These are phyloP conservation scores for Scyliorhinus canicula DNA, from an alignment of 2,797 vertebrate genomes.

Conservation along the genomic window DNA sequence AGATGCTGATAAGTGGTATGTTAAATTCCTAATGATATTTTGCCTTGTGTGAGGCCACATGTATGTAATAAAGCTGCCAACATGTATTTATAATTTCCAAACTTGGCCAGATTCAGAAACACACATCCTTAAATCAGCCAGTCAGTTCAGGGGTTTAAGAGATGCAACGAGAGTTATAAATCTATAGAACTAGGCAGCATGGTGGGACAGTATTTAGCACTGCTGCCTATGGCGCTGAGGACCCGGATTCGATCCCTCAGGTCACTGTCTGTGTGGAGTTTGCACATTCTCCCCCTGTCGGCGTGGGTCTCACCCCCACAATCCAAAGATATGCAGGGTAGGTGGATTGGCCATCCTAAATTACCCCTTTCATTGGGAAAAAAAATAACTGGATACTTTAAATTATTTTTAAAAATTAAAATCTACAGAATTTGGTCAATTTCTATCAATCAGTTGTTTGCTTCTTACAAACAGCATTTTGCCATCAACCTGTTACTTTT, in stretches of 20 bases:
- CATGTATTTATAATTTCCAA: not conserved
- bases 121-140: not conserved
- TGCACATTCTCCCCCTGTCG: too few species aligned
- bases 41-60: not conserved
- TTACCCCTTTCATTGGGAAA: too few species aligned
- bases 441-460: not conserved
- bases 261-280: too few species aligned
- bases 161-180: not conserved
- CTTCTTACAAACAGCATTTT: not conserved
- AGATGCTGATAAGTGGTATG: constrained; percentile 67
- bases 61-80: not conserved
- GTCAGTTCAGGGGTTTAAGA: not conserved
- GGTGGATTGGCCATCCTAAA: too few species aligned
- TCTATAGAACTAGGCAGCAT: not conserved
- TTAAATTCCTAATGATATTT: not conserved
- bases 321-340: too few species aligned
- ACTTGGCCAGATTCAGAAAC: not conserved
- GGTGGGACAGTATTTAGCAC: too few species aligned
- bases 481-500: not conserved
- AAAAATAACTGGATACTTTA: too few species aligned
- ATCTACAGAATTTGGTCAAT: not conserved
- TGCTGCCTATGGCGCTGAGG: too few species aligned
- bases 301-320: too few species aligned
- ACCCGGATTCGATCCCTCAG: too few species aligned
- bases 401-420: too few species aligned